Conservation (phyloP, 2,113 vertebrate genomes). For the Phrynocephalus versicolor region DNA sequence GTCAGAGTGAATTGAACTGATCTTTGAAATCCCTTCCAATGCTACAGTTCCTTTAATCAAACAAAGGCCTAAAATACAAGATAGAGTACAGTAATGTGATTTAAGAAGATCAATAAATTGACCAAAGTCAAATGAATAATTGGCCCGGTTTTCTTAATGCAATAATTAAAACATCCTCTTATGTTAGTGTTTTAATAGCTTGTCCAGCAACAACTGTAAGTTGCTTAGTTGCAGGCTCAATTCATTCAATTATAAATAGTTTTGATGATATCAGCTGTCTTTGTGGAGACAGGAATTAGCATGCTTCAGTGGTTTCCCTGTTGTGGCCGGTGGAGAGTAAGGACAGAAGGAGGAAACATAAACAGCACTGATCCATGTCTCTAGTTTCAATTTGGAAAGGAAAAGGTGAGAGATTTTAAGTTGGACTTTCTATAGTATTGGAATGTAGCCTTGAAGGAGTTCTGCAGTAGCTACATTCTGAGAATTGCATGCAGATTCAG, state of each 20-base stretch:
- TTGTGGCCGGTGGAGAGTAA: not conserved
- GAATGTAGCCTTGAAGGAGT: not conserved
- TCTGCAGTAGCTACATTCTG: not conserved
- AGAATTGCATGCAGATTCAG: not conserved
- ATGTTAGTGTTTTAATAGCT: not conserved
- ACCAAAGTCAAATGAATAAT: not conserved
- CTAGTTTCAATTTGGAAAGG: not conserved
- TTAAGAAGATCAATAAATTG: not conserved
- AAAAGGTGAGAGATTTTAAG: not conserved
- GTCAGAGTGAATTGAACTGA: not conserved
- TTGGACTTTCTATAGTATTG: not conserved
- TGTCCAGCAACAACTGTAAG: not conserved
- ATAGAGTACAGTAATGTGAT: not conserved
- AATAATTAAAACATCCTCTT: not conserved
- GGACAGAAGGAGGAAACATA: no score
- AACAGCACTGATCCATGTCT: no score
- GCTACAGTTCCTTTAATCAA: not conserved
- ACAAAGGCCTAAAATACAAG: not conserved
- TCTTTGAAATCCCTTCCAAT: not conserved
- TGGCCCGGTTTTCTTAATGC: not conserved
- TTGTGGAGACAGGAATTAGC: not conserved
- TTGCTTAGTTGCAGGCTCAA: not conserved
- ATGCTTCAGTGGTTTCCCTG: not conserved
- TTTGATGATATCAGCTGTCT: not conserved
- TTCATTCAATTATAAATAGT: not conserved